Evolutionary conservation across 2,888 invertebrate genomes (phyloP), one percentile per base, ranked within the genome.

Genomic region (Microplitis deprimator): DNA sequence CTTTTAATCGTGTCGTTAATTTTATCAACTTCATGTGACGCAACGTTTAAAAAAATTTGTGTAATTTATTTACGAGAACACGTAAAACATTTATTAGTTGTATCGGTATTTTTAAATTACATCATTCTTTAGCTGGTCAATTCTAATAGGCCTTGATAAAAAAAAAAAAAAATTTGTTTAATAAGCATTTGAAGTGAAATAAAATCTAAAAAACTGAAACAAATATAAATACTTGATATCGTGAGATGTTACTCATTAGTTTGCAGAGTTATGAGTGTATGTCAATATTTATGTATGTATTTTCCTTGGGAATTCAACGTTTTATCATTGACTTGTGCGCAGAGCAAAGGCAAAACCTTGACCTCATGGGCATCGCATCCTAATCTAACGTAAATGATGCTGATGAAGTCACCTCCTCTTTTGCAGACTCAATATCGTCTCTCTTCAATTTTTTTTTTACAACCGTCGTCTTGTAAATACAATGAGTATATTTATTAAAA

Each of bases 371-470:
- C 72, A 79, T 72, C 74, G 74, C 50, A 59, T 75, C 50, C 64
- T 60, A 77, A 76, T 73, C 76, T 73, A 79, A 79, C 73, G 79
- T 76, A 73, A 69, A 82, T 82, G 50, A 50, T 50, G 50, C 3
- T 50, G 50, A 50, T 50, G 79, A 80, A 81, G 79, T 81, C 81
- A 82, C 78, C 80, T 76, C 76, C 77, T 73, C 78, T 72, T 79
- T 80, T 77, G 77, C 16, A 50, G 50, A 29, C 29, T 29, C 3
- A 29, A 4, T 65, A 50, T 70, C 73, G 64, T 29, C 59, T 17
- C 60, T 73, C 39, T 68, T 39, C 61, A 29, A 38, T 64, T 64
- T 60, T 16, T 65, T 73, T 13, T 60, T 61, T 16, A 50, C 62
- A 13, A 29, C 29, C 29, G 29, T 1, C 20, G 20, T 2, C 29